Evolutionary conservation across 2,113 vertebrate genomes (phyloP).

Genomic region (Chloropsis cyanopogon): DNA sequence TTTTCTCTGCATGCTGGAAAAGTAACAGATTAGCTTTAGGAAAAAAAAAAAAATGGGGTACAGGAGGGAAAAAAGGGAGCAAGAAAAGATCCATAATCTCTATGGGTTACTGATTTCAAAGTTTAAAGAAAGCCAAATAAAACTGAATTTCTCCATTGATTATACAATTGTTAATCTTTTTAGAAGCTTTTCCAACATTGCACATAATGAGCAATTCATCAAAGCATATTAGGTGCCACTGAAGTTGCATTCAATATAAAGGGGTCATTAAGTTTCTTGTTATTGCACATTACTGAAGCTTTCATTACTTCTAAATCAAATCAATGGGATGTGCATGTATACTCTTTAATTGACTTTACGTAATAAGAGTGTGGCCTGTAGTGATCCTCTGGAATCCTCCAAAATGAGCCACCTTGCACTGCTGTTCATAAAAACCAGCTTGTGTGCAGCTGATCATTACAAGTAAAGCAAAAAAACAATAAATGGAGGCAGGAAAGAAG

Average conservation of each 20-base stretch:
- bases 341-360: slow-evolving; percentile 56
- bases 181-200: slow-evolving; percentile 32
- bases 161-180: slow-evolving; percentile 68
- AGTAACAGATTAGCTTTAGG: neutral
- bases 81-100: neutral
- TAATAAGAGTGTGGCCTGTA: neutral
- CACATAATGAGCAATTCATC: slow-evolving; percentile 71
- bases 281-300: slow-evolving; percentile 64
- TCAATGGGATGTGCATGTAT: slow-evolving; percentile 40
- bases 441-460: neutral
- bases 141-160: slow-evolving; percentile 52
- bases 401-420: neutral
- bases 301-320: slow-evolving; percentile 60
- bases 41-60: neutral
- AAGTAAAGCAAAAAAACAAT: neutral
- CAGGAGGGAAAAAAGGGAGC: neutral
- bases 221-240: slow-evolving; percentile 60
- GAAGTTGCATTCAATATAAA: slow-evolving; percentile 37
- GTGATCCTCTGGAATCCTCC: slow-evolving; percentile 11
- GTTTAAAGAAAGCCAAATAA: neutral
- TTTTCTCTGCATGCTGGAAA: neutral
- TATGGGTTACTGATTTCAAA: neutral
- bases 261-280: slow-evolving; percentile 64
- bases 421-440: neutral
- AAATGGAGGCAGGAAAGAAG: neutral